Conservation (phyloP, 2,888 invertebrate species). For the Ethmia dodecea region DNA sequence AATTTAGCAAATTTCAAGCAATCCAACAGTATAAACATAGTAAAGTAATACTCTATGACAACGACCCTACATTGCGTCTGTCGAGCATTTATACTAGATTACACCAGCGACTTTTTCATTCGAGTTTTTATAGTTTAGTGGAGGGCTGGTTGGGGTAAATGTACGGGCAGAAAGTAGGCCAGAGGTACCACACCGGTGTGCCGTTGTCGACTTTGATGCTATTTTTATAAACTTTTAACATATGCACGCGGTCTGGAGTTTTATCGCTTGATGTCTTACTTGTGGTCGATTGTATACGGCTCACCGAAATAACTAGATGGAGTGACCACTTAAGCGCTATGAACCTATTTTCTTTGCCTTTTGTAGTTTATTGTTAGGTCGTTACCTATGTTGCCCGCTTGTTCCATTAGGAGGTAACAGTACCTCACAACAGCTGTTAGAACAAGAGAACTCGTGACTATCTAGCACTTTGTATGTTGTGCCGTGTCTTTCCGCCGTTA, state of each 20-base stretch:
- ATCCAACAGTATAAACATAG: no score
- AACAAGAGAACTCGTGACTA: slow-evolving; percentile 17
- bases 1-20: no score
- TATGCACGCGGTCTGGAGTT: slow-evolving; percentile 54
- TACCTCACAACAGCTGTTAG: slow-evolving; percentile 15
- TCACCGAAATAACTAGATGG: slow-evolving; percentile 21
- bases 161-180: slow-evolving; percentile 52
- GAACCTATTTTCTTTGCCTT: not conserved
- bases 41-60: no score
- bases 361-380: no score
- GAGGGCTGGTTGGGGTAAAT: slow-evolving; percentile 35
- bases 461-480: slow-evolving; percentile 26
- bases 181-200: slow-evolving; percentile 46
- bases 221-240: slow-evolving; percentile 56
- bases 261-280: slow-evolving; percentile 42
- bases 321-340: slow-evolving; percentile 1
- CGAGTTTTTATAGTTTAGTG: slow-evolving; percentile 34
- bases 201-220: slow-evolving; percentile 56
- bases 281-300: slow-evolving; percentile 27
- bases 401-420: slow-evolving; percentile 16
- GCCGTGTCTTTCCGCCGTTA: slow-evolving; percentile 39
- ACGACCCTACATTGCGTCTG: not conserved
- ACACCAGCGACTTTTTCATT: slow-evolving; percentile 12
- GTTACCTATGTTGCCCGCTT: slow-evolving; percentile 8
- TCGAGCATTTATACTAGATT: not conserved